Evolutionary conservation across 2,888 invertebrate genomes (phyloP).

Genomic region (Aphodius granarius): DNA sequence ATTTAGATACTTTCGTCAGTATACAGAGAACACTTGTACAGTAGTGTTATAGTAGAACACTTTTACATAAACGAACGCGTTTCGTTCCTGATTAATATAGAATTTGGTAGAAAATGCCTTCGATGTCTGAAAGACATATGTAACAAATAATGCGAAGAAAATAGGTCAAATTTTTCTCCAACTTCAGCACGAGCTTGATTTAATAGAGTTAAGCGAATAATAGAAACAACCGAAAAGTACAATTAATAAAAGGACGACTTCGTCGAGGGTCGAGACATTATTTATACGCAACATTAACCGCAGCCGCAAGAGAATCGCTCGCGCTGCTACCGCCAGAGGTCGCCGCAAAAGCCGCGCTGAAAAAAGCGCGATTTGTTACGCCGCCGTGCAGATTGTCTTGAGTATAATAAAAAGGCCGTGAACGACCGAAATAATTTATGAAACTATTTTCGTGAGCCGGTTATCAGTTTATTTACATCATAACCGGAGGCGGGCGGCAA

Average conservation of each 20-base stretch:
- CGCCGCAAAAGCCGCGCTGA: slow-evolving; percentile 12
- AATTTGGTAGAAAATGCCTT: no score
- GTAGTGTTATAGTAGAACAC: no score
- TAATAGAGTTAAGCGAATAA: neutral
- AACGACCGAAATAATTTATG: slow-evolving; percentile 24
- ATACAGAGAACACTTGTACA: no score
- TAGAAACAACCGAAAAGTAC: slow-evolving; percentile 1
- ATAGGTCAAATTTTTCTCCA: no score
- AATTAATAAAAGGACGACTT: slow-evolving; percentile 22
- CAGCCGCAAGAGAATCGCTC: neutral
- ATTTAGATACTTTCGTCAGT: neutral
- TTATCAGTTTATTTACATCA: slow-evolving; percentile 26
- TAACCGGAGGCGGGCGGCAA: slow-evolving; percentile 17
- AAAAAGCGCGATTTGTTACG: slow-evolving; percentile 22
- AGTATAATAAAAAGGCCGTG: slow-evolving; percentile 18
- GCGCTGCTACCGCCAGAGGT: neutral
- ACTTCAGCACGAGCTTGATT: no score
- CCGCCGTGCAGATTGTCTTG: slow-evolving; percentile 24
- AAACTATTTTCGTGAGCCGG: slow-evolving; percentile 24
- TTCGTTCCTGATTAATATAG: no score
- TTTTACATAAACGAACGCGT: no score
- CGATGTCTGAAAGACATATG: no score
- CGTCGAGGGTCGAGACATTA: slow-evolving; percentile 19
- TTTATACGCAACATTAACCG: slow-evolving; percentile 25
- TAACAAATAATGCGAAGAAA: no score